Evolutionary conservation across 2,113 vertebrate species (phyloP).

Genomic region (Toxotes jaculatrix): DNA sequence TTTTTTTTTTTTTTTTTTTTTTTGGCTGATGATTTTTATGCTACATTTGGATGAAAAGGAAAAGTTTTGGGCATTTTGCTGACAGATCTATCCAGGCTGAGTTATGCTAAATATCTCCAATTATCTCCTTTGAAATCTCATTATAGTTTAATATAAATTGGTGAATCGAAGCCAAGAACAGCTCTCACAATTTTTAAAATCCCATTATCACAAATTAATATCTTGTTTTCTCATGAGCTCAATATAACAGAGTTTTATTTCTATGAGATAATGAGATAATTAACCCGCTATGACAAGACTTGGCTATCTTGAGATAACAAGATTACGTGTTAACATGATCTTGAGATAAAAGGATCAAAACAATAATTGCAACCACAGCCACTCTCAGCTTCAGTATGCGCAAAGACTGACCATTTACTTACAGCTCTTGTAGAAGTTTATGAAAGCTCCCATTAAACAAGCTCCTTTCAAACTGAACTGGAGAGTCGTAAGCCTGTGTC

Average conservation of each 20-base stretch:
- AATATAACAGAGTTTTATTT: background rate
- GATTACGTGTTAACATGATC: background rate
- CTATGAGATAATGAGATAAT: background rate
- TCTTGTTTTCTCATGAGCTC: background rate
- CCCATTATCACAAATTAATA: background rate
- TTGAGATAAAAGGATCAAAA: background rate
- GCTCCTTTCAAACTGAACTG: constrained; percentile 4
- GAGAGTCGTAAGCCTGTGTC: background rate
- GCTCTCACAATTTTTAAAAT: background rate
- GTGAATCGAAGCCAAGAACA: background rate
- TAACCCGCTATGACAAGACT: background rate
- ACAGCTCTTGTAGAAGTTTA: constrained; percentile 6
- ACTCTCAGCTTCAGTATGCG: background rate
- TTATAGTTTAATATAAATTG: background rate
- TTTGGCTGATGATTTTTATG: background rate
- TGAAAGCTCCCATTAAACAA: constrained; percentile 32
- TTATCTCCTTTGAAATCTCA: background rate
- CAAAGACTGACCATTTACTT: background rate
- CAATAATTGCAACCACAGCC: background rate
- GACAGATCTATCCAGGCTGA: background rate
- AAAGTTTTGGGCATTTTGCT: background rate
- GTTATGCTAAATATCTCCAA: background rate
- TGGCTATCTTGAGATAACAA: background rate
- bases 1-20: background rate
- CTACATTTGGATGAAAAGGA: background rate